Base-by-base conservation (phyloP, 2,888 invertebrate genomes). In the Germaria angustata region DNA sequence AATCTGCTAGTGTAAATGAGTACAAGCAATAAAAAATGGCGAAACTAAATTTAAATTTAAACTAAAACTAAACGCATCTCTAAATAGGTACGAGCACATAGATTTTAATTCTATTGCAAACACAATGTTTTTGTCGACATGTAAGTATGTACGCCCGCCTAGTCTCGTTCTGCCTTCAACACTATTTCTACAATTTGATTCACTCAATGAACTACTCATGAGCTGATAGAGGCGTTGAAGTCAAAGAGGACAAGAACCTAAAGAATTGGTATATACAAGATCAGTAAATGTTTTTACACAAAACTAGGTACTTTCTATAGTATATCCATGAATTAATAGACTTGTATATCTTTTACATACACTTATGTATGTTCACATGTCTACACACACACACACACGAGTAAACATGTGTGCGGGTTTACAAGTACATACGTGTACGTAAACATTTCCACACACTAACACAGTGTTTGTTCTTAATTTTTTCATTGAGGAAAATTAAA, bases 41-140 rank as follows among this genome's bases (percentile, higher is more conserved):
- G 41, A 77, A 59, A 59, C 24, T 61, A 44, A 77, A 77, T 61
- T 78, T 78, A 57, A 73, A 68, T 72, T 72, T 77, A 24, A 81
- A 81, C 72, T 73, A 49, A 73, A 77, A 49, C 59, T 55, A 81
- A 57, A 66, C 28, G 36, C 8, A 55, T 68, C 17, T 61, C 46
- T 32, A 28, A 68, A 68, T 44, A 73, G 61, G 39, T 39, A 46
- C 24, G 24, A n/a, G 9, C 46, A 20, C 22, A 39, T 57, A 57
- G 6, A 72, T 20, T 69, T 61, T 15, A 63, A 69, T 75, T 61
- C 53, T 68, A 57, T 65, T 44, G 61, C 53, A 68, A 8, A 39
- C 28, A 46, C 28, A 61, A 63, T 28, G 6, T 28, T 5, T 6
- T 3, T 28, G 6, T 6, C 6, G 3, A 28, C 28, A 28, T 20